These are phyloP conservation scores for Talpa occidentalis DNA, from an alignment of 2,113 vertebrate species.

Conservation along the genomic window DNA sequence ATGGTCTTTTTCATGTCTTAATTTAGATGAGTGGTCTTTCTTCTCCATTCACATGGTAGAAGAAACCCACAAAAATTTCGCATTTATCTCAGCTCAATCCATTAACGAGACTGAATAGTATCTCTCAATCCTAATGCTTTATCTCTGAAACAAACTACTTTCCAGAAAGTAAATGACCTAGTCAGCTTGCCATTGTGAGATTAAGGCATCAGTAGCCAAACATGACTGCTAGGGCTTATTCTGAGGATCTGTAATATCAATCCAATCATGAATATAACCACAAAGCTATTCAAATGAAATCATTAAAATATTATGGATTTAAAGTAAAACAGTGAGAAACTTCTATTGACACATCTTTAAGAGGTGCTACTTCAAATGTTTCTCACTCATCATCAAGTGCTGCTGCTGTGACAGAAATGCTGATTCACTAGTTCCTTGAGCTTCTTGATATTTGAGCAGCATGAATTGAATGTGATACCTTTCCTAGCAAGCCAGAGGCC, in stretches of 20 bases:
- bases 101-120: background rate
- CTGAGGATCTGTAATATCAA: background rate
- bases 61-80: background rate
- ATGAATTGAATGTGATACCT: background rate
- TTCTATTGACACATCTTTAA: background rate
- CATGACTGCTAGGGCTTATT: background rate
- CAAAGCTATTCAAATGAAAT: background rate
- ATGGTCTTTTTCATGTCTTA: background rate
- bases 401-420: background rate
- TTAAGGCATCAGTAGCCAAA: background rate
- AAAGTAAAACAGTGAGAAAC: background rate
- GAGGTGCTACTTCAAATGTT: background rate
- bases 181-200: background rate
- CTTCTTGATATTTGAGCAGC: background rate
- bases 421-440: background rate
- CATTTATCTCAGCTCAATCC: background rate
- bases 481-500: background rate
- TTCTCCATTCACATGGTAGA: background rate
- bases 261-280: background rate
- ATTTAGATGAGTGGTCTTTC: background rate
- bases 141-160: background rate
- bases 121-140: background rate
- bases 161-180: background rate
- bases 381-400: background rate
- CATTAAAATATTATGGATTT: background rate